phyloP scores from a whole-genome alignment of 2,888 invertebrate species.

The Drosophila quinaria region DNA sequence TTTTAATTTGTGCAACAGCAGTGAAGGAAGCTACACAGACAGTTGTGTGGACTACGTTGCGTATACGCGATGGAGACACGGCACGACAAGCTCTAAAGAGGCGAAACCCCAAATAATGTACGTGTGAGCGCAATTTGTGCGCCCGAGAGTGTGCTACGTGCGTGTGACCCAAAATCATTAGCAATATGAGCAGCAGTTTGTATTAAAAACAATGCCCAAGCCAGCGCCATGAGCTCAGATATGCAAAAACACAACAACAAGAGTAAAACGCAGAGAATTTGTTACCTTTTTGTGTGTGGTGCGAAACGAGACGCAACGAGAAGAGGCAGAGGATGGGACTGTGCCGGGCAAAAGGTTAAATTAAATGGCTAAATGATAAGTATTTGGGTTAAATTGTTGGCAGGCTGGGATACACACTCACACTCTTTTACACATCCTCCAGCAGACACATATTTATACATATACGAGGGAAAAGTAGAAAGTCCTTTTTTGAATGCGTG shows the following conservation, averaged over 20 bases:
- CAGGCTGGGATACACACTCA: conserved; percentile 27
- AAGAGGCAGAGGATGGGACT: background rate
- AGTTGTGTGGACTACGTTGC: conserved; percentile 38
- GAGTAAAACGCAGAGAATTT: conserved; percentile 17
- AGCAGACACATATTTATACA: conserved; percentile 4
- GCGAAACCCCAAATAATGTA: conserved; percentile 49
- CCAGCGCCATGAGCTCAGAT: conserved; percentile 55
- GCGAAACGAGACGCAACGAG: conserved; percentile 13
- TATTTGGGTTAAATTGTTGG: conserved; percentile 78
- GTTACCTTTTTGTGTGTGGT: conserved; percentile 33
- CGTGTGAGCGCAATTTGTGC: conserved; percentile 62
- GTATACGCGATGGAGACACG: conserved; percentile 48
- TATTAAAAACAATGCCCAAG: conserved; percentile 70
- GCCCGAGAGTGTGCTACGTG: conserved; percentile 68
- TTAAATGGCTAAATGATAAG: conserved; percentile 81
- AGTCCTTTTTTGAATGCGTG: conserved; percentile 55
- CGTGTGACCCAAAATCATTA: conserved; percentile 81
- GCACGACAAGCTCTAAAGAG: conserved; percentile 6
- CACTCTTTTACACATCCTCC: background rate
- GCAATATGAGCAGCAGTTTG: conserved; percentile 80
- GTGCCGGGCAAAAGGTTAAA: conserved; percentile 73
- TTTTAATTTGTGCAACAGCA: conserved; percentile 69
- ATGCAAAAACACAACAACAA: conserved; percentile 36
- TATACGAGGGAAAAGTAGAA: background rate
- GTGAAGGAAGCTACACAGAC: conserved; percentile 15